Percentiles rank a stretch among this genome's conserved stretches.
Evolutionary conservation across 2,888 invertebrate genomes (phyloP).

Genomic region (Idaea straminata): DNA sequence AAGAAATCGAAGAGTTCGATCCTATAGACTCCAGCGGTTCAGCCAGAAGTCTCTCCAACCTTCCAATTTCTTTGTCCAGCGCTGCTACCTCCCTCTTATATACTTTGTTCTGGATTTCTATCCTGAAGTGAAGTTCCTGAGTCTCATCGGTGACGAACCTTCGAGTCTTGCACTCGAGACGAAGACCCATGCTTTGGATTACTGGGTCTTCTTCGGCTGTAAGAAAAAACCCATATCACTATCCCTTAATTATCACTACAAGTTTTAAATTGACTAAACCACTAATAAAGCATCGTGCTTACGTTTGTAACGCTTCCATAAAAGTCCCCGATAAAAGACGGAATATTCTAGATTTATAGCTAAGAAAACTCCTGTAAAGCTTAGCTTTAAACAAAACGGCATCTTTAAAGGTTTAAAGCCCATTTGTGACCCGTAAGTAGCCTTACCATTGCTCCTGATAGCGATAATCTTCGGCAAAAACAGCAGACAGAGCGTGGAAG

Average conservation of each 20-base stretch:
- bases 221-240: conserved; percentile 21
- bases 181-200: conserved; percentile 92
- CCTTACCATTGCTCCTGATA: conserved; percentile 83
- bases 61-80: conserved; percentile 87
- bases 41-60: conserved; percentile 85
- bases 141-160: conserved; percentile 91
- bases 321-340: no score
- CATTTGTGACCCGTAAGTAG: no score
- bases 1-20: conserved; percentile 63
- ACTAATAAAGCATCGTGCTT: neutral
- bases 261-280: no score
- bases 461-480: conserved; percentile 92
- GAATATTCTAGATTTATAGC: no score
- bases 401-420: no score
- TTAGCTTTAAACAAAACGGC: no score
- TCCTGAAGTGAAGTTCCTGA: conserved; percentile 89
- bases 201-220: conserved; percentile 87
- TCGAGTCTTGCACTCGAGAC: conserved; percentile 93
- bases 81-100: conserved; percentile 91
- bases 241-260: no score
- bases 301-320: neutral
- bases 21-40: conserved; percentile 79
- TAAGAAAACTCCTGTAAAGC: no score
- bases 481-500: conserved; percentile 90
- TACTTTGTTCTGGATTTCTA: conserved; percentile 94